phyloP scores from a whole-genome alignment of 2,113 vertebrate genomes.

The Choloepus hoffmanni region DNA sequence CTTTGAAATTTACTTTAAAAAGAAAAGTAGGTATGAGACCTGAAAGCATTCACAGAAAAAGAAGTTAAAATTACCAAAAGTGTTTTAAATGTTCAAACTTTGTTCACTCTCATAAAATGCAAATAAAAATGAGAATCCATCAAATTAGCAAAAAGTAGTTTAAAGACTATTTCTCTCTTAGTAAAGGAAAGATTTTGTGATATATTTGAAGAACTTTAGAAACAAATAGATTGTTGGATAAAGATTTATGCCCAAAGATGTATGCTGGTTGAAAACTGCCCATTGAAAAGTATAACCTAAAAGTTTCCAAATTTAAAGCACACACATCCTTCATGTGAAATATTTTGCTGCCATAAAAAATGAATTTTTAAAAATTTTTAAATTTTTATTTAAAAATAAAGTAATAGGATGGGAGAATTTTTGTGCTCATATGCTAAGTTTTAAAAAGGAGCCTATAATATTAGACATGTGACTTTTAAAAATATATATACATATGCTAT shows the following conservation, averaged over 20 bases:
- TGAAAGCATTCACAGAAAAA: neutral
- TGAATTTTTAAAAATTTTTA: neutral
- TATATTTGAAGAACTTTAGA: neutral
- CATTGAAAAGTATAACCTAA: neutral
- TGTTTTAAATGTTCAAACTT: neutral
- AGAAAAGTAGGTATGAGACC: neutral
- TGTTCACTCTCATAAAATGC: neutral
- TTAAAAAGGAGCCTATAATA: neutral
- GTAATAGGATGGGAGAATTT: neutral
- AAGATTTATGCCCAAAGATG: neutral
- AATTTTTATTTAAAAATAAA: neutral
- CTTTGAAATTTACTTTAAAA: slow-evolving; percentile 9
- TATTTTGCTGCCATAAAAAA: neutral
- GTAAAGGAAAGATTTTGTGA: neutral
- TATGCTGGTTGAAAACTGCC: neutral
- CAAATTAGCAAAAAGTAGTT: neutral
- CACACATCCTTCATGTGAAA: neutral
- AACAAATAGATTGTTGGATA: neutral
- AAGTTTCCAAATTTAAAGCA: neutral
- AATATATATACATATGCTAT: neutral
- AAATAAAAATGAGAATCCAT: neutral
- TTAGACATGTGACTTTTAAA: neutral
- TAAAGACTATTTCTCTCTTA: neutral
- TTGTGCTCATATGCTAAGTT: neutral
- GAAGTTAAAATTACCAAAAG: slow-evolving; percentile 8